Base-by-base conservation (phyloP, 2,888 invertebrate species). In the Heteromurus nitidus region DNA sequence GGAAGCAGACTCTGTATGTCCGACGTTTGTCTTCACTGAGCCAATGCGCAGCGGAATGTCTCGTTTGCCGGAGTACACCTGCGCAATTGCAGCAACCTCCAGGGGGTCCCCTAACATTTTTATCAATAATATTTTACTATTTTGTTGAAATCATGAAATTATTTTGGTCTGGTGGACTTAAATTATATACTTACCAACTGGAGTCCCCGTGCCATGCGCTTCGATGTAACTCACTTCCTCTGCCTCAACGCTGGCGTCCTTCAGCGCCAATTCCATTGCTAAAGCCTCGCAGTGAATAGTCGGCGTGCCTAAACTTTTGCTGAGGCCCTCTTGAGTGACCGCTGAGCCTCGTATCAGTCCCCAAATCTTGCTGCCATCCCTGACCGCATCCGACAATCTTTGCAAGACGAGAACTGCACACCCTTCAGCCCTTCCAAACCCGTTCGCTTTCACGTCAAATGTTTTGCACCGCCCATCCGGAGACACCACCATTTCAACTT, bases 91-190 rank as follows among this genome's bases (percentile, higher is more conserved):
- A 5, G 74, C 58, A 1, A 74, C 31, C 58, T 82, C 82, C 26
- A 75, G 31, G 1, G 74, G 72, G 50, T 82, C 82, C 82, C 82
- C 1, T 76, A 79, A 5, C 97, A 97, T 16, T 98, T 99, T 76
- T 99, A 99, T 26, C 99, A 99, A 73, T 99, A 99, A 90, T 99
- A 99, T 90, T 99, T 99, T 13, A 3, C n/a, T n/a, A 7, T 13
- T 11, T 13, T 11, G 3, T 5, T n/a, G n/a, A n/a, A 7, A n/a
- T 50, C 44, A 24, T 26, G 9, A 18, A 42, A 11, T 65, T n/a
- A 31, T 3, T 20, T 20, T 50, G 7, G n/a, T 3, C n/a, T 11
- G 5, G 2, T 30, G 31, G 18, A 75, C 5, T 55, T 13, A 3
- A 81, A 9, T 91, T 89, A 93, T 70, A 99, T 89, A 0, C 93